A percentile compares a stretch with the other conserved stretches of the same genome.
phyloP scores from a whole-genome alignment of 1,140 invertebrate species.

The Dryas iulia region DNA sequence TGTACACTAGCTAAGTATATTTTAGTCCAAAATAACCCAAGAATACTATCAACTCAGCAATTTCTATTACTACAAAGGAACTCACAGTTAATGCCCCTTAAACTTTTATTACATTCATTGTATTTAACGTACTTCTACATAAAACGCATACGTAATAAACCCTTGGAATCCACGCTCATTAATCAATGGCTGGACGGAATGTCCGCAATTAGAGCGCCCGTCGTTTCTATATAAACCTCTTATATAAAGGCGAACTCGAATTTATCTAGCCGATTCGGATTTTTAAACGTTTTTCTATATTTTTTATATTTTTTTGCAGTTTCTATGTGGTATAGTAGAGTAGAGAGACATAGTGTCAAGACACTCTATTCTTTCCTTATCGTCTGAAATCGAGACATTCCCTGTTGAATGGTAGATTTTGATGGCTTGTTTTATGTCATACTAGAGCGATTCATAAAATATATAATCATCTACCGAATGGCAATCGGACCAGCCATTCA shows the following conservation, averaged over 20 bases:
- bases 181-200: constrained; percentile 27
- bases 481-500: no score
- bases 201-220: constrained; percentile 23
- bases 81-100: background rate
- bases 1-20: no score
- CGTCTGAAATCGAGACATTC: no score
- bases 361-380: no score
- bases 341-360: no score
- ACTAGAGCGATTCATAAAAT: no score
- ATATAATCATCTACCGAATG: no score
- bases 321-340: no score
- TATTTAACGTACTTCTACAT: constrained; percentile 7
- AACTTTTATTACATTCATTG: constrained; percentile 5
- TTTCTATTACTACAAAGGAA: background rate
- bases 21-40: background rate
- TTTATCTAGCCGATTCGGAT: background rate
- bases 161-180: constrained; percentile 21
- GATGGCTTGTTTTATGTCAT: no score
- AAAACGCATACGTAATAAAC: constrained; percentile 16
- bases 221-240: constrained; percentile 9
- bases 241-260: constrained; percentile 2
- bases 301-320: no score
- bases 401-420: no score
- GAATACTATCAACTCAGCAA: background rate
- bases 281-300: background rate